Base-by-base conservation (phyloP, 2,113 vertebrate genomes). In the Geococcyx californianus region DNA sequence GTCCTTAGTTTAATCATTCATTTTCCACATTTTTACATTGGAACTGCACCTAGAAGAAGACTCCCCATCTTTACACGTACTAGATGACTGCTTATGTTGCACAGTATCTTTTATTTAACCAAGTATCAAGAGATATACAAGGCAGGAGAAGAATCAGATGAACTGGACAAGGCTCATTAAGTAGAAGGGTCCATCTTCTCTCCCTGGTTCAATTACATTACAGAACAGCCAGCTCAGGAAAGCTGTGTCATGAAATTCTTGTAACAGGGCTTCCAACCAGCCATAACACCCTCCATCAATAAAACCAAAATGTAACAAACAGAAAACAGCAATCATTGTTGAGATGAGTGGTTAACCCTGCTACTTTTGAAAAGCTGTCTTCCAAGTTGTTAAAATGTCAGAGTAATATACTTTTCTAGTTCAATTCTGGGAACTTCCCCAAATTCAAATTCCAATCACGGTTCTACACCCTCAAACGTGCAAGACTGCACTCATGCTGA, bases 141-240 rank as follows among this genome's bases (percentile, higher is more conserved):
- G 60, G 78, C 16, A 84, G 42, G 68, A 90, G 89, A 95, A 81
- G 64, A 72, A 90, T 67, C 68, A 63, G 67, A 47, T 33, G 82
- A 94, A n/a, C 68, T 34, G 51, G 80, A 88, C 55, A 93, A 58
- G 72, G 66, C 52, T 95, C 79, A 84, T 84, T 77, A 87, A 70
- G 68, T 64, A 95, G 72, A 67, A 85, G 56, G 60, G 76, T 87
- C 74, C 70, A 62, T 73, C 73, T 93, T 58, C 34, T 90, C 60
- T 81, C 56, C 92, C 76, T 81, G 75, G 49, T 45, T 83, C 66
- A 77, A 72, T 42, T 84, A 68, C 52, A 38, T 54, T 55, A 85
- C 2, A 9, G 49, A 92, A 84, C 10, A 89, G 90, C 18, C 88
- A 94, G 68, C 72, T 72, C 68, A 66, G 79, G 64, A 90, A 87